These are phyloP conservation scores for Gymnorhina tibicen DNA, from an alignment of 2,113 vertebrate species.

Conservation along the genomic window DNA sequence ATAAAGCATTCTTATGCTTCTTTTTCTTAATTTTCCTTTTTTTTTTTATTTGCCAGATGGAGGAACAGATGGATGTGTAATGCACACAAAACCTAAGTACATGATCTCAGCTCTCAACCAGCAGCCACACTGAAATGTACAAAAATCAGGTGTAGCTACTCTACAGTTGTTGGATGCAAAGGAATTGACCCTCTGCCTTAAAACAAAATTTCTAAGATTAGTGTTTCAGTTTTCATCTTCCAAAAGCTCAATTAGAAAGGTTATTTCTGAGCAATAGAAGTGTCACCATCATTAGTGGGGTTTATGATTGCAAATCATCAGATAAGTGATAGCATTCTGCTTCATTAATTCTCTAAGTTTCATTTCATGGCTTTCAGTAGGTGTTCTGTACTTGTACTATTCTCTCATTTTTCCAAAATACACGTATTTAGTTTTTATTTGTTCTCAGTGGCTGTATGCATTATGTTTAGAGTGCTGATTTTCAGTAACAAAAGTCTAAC, in stretches of 20 bases:
- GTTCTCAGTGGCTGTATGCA: background rate
- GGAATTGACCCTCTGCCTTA: background rate
- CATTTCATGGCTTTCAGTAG: background rate
- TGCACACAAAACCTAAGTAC: constrained; percentile 41
- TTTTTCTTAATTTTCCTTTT: background rate
- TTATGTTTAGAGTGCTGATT: background rate
- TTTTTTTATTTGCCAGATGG: constrained; percentile 51
- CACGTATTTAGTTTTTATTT: background rate
- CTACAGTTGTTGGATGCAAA: background rate
- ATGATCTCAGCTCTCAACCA: constrained; percentile 19
- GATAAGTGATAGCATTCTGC: background rate
- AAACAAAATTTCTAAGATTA: background rate
- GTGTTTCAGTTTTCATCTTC: background rate
- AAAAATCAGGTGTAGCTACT: background rate
- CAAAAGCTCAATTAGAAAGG: background rate
- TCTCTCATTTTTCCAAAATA: background rate
- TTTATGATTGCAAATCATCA: background rate
- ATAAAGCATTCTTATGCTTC: background rate
- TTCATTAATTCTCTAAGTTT: background rate
- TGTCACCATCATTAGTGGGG: background rate
- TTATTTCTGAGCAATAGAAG: background rate
- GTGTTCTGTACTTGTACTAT: background rate
- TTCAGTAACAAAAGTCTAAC: background rate
- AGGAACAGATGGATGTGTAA: constrained; percentile 65
- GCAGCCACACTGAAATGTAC: background rate